phyloP scores from a whole-genome alignment of 2,797 vertebrate genomes.

The Sebastolobus altivelis region DNA sequence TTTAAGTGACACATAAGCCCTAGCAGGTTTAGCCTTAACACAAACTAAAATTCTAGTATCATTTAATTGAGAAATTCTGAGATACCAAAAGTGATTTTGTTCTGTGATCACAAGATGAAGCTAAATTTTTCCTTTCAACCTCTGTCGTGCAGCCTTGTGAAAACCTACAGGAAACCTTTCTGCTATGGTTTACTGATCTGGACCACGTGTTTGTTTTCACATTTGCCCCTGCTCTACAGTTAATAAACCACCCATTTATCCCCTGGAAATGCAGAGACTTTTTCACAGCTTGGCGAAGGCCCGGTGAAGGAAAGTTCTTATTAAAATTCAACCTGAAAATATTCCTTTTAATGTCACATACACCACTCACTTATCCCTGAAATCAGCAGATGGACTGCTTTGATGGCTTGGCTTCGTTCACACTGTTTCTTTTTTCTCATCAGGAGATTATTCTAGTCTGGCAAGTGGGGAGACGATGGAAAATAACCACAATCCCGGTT shows the following conservation, averaged over 20 bases:
- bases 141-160: constrained; percentile 12
- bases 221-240: constrained; percentile 55
- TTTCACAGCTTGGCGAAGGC: constrained; percentile 18
- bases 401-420: constrained; percentile 69
- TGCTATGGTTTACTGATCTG: constrained; percentile 56
- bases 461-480: constrained; percentile 70
- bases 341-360: constrained; percentile 46
- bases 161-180: constrained; percentile 48
- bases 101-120: background rate
- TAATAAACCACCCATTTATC: constrained; percentile 64
- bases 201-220: constrained; percentile 71
- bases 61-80: background rate
- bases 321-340: constrained; percentile 48
- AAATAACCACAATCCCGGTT: constrained; percentile 77
- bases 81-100: background rate
- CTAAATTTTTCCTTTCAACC: constrained; percentile 27
- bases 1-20: background rate
- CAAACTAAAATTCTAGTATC: background rate
- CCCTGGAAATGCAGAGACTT: constrained; percentile 38
- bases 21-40: background rate
- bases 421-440: constrained; percentile 68
- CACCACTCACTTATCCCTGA: constrained; percentile 28
- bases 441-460: constrained; percentile 75
- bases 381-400: constrained; percentile 63
- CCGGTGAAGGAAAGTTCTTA: constrained; percentile 39